A percentile compares a stretch with the other conserved stretches of the same genome.
Conservation (phyloP, 2,888 invertebrate genomes). For the Athrips mouffetella region DNA sequence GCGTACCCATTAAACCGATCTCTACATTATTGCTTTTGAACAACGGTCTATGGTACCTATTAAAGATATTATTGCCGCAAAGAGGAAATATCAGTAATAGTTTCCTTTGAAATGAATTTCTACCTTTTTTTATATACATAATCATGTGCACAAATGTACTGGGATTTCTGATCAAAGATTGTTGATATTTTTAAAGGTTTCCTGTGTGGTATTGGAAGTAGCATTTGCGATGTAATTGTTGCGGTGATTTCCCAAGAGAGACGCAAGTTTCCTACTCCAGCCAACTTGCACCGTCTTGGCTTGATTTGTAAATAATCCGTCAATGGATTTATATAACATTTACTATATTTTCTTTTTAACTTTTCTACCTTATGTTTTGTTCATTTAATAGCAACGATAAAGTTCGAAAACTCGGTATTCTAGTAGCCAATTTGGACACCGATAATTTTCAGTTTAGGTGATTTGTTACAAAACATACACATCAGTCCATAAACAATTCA, state of each 20-base stretch:
- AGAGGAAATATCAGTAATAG: no score
- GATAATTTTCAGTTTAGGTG: no score
- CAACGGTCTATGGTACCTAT: no score
- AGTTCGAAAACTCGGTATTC: no score
- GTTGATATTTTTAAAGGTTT: conserved; percentile 51
- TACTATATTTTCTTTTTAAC: no score
- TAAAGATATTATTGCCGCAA: no score
- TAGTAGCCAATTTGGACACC: no score
- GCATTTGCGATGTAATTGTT: conserved; percentile 73
- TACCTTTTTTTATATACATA: no score
- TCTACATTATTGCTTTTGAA: no score
- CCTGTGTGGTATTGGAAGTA: conserved; percentile 62
- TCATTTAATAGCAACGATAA: no score
- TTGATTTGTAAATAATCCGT: conserved; percentile 45
- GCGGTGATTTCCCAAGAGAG: conserved; percentile 70
- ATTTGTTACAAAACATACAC: background rate
- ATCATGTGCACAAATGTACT: background rate
- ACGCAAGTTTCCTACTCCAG: conserved; percentile 45
- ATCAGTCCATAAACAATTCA: conserved; percentile 32
- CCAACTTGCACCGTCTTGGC: conserved; percentile 40
- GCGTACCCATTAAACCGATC: background rate
- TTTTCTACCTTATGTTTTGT: background rate
- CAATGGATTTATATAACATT: conserved; percentile 21
- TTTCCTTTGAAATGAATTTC: no score
- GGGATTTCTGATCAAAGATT: conserved; percentile 4